Evolutionary conservation across 2,888 invertebrate species (phyloP), one percentile per base, ranked within the genome.

Genomic region (Rhabditophanes sp.): DNA sequence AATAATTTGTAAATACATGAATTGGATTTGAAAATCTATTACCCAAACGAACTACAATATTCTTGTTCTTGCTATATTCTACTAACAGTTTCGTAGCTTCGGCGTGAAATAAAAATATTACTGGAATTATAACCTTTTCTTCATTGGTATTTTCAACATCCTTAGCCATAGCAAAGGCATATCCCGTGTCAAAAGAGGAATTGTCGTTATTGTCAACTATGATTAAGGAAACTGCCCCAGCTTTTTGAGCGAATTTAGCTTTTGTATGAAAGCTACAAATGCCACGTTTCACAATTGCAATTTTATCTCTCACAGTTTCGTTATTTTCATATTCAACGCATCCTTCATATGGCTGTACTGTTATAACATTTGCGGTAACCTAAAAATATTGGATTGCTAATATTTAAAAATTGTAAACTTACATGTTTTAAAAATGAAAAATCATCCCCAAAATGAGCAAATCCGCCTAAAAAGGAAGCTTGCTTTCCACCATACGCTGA

Each of bases 191-290:
- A n/a, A n/a, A n/a, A n/a, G n/a, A n/a, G n/a, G n/a, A n/a, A n/a
- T n/a, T n/a, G n/a, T n/a, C n/a, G n/a, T n/a, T n/a, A n/a, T n/a
- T n/a, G n/a, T n/a, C n/a, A n/a, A n/a, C n/a, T n/a, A n/a, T n/a
- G n/a, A n/a, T n/a, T n/a, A n/a, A n/a, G n/a, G n/a, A n/a, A 21
- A 76, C 69, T 0, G 80, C 87, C 11, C 85, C 85, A 3, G 79
- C 78, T 34, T 73, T 72, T 70, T 87, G 80, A 21, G 83, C 74
- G 52, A 76, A 72, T 32, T 84, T 74, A 2, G 82, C 85, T 72
- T 93, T 93, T 53, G 87, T 83, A 2, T 88, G 78, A 66, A 88
- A 96, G 72, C 87, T 87, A 67, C 93, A 96, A 52, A 79, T 79
- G 1, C 90, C 88, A 16, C 93, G 75, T 62, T 79, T 77, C 38